Conservation (phyloP, 2,113 vertebrate genomes). For the Corvus cornix region DNA sequence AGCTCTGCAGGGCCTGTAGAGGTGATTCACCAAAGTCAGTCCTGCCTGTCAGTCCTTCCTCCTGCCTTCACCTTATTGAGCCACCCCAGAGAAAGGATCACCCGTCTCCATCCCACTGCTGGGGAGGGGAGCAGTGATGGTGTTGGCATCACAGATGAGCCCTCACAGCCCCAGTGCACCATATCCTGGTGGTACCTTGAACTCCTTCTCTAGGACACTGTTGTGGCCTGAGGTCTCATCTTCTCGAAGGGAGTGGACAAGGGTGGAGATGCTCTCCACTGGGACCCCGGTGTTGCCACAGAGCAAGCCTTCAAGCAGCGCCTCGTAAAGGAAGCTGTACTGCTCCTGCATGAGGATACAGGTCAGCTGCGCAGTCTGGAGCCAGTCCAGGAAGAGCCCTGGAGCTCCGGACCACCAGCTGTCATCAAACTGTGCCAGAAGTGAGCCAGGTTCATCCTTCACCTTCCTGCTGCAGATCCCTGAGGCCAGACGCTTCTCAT, state of each 20-base stretch:
- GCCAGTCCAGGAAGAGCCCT: not conserved
- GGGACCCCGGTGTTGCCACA: constrained; percentile 28
- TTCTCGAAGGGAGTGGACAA: not conserved
- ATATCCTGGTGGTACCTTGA: constrained; percentile 43
- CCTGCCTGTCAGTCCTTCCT: not conserved
- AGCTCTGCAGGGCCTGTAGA: constrained; percentile 56
- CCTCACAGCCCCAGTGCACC: not conserved
- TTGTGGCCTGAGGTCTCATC: not conserved
- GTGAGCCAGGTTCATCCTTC: not conserved
- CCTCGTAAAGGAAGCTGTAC: constrained; percentile 61
- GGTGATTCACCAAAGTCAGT: not conserved
- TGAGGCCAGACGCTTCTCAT: not conserved
- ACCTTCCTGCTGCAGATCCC: not conserved
- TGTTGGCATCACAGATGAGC: not conserved
- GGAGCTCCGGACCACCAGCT: not conserved
- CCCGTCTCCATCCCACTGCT: not conserved
- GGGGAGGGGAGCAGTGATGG: not conserved
- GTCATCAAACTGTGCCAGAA: not conserved
- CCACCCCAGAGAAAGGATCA: not conserved
- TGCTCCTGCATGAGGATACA: constrained; percentile 15
- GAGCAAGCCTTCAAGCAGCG: constrained; percentile 53
- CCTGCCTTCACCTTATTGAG: not conserved
- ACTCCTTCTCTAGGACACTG: constrained; percentile 29
- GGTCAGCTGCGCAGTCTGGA: not conserved
- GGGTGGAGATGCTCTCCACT: not conserved